Base-by-base conservation (phyloP, 2,113 vertebrate species). In the Dendrocopos noguchii region DNA sequence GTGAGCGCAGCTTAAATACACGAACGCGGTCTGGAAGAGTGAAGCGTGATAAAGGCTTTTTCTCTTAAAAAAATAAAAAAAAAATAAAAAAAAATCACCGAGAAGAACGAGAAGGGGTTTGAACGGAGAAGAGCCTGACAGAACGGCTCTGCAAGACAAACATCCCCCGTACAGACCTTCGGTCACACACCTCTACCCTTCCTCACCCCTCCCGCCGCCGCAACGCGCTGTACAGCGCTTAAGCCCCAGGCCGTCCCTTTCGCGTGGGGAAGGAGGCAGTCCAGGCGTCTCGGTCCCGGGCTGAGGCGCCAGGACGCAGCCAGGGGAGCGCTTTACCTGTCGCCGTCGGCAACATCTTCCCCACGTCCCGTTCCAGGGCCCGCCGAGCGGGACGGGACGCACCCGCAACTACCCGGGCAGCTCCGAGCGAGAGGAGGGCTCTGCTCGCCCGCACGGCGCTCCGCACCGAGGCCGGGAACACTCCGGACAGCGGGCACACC, bases 211-310 rank as follows among this genome's bases (percentile, higher is more conserved):
- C 27, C 4, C 33, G 6, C 11, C 67, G 2, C 34, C 18, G 21
- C 6, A 6, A 19, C 7, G 2, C 2, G 22, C 29, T 5, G 6
- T 1, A 55, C 9, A 46, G 8, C 36, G 11, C 6, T 28, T 3
- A 33, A 16, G 25, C 6, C 9, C 25, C 31, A 7, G 18, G 18
- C 52, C 39, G 2, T 3, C 28, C 52, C 28, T 15, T 57, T 13
- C 18, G 2, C 11, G 24, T 2, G 34, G 55, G 14, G 46, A 18
- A 22, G 11, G 36, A 55, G 36, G 36, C n/a, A 20, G 21, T 13
- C 24, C 20, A 4, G 42, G 50, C 9, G n/a, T 4, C 27, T 3
- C 50, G 2, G 57, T 66, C 4, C 14, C 39, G 18, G 39, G 22
- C n/a, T 12, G 28, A 29, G 47, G 10, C 12, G 42, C 17, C 55